Conservation (phyloP, 2,113 vertebrate genomes). For the Tretioscincus oriximinensis region DNA sequence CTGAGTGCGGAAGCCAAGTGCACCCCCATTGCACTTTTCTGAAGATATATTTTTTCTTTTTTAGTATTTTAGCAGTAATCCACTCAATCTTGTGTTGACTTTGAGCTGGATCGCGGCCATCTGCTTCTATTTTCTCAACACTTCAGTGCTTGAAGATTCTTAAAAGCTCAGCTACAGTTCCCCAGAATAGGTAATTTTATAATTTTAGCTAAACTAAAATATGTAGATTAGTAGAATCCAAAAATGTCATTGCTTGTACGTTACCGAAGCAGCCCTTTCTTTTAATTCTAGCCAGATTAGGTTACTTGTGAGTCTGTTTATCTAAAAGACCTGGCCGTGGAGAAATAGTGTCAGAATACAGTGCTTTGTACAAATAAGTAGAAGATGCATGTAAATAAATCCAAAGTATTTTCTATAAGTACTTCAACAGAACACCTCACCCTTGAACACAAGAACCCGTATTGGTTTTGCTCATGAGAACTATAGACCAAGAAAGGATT, state of each 20-base stretch:
- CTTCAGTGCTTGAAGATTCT: not conserved
- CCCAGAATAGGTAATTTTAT: not conserved
- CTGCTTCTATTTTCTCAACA: conserved; percentile 3
- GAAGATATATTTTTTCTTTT: not conserved
- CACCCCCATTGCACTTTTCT: not conserved
- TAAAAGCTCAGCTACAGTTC: conserved; percentile 1
- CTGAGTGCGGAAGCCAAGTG: not conserved
- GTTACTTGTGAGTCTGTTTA: not conserved
- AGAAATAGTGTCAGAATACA: not conserved
- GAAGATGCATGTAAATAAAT: not conserved
- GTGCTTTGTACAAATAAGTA: not conserved
- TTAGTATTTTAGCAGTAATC: conserved; percentile 7
- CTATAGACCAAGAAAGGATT: not conserved
- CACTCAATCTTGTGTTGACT: conserved; percentile 7
- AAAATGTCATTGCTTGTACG: not conserved
- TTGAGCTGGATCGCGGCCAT: conserved; percentile 6
- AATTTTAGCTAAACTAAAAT: not conserved
- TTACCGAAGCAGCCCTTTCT: not conserved
- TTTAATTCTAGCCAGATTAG: not conserved
- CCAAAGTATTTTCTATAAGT: not conserved
- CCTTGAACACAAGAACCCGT: not conserved
- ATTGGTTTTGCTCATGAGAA: not conserved
- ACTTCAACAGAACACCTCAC: too few relatives aligned
- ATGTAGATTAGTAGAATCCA: conserved; percentile 8
- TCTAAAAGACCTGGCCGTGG: not conserved